These are phyloP conservation scores for Catocala fraxini DNA, from an alignment of 2,888 invertebrate species.

Conservation along the genomic window DNA sequence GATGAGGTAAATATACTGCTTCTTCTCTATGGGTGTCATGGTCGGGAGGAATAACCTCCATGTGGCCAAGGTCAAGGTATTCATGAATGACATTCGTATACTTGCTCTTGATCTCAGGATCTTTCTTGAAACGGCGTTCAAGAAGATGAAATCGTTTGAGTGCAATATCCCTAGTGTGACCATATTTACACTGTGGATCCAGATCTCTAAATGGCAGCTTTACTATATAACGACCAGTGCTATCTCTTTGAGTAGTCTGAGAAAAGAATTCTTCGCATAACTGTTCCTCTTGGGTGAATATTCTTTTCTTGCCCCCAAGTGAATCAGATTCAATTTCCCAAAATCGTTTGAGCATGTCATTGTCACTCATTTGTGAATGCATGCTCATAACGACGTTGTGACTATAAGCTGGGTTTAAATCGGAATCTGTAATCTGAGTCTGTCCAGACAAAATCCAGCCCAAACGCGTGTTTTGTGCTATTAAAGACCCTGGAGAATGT, in stretches of 20 bases:
- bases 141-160: constrained; percentile 11
- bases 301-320: constrained; percentile 3
- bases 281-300: constrained; percentile 36
- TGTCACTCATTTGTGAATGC: constrained; percentile 18
- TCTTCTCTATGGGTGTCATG: background rate
- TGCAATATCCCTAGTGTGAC: constrained; percentile 2
- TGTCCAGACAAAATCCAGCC: constrained; percentile 44
- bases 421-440: background rate
- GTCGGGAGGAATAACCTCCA: constrained; percentile 11
- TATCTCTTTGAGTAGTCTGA: constrained; percentile 27
- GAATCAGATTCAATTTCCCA: constrained; percentile 46
- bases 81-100: constrained; percentile 26
- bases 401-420: background rate
- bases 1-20: constrained; percentile 24
- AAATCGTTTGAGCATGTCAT: constrained; percentile 35
- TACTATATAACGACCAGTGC: constrained; percentile 35
- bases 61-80: constrained; percentile 29
- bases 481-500: constrained; percentile 14
- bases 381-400: constrained; percentile 19
- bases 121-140: constrained; percentile 2
- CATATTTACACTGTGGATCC: constrained; percentile 11
- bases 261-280: constrained; percentile 30
- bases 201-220: constrained; percentile 33
- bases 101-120: constrained; percentile 10
- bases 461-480: constrained; percentile 34